Evolutionary conservation across 2,888 invertebrate species (phyloP).

Genomic region (Notocelia uddmanniana): DNA sequence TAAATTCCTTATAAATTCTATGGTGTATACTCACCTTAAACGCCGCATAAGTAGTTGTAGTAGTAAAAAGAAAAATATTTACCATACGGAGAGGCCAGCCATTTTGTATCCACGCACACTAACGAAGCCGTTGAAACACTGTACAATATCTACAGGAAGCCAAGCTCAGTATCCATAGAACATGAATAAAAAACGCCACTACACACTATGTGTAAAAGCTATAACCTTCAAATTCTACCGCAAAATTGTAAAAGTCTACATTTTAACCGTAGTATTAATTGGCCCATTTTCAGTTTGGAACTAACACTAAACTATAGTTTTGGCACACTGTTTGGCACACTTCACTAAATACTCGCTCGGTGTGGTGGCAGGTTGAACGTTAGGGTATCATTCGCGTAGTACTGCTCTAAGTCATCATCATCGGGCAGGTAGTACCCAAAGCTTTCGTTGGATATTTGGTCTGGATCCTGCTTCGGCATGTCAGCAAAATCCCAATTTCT

Average conservation of each 20-base stretch:
- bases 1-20: no score
- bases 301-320: conserved; percentile 57
- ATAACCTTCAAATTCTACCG: conserved; percentile 68
- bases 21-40: no score
- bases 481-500: conserved; percentile 74
- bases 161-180: conserved; percentile 65
- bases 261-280: conserved; percentile 64
- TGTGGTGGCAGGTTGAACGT: conserved; percentile 80
- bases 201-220: conserved; percentile 76
- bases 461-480: conserved; percentile 65
- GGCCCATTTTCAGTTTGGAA: conserved; percentile 67
- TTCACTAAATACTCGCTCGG: conserved; percentile 78
- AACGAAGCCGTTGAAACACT: conserved; percentile 57
- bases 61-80: conserved; percentile 2
- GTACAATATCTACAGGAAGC: conserved; percentile 77
- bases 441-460: conserved; percentile 77
- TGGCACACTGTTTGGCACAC: conserved; percentile 48
- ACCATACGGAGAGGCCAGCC: conserved; percentile 30
- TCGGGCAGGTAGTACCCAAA: conserved; percentile 80
- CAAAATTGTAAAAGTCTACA: conserved; percentile 70
- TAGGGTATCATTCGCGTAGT: conserved; percentile 79
- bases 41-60: no score
- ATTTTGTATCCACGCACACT: conserved; percentile 45
- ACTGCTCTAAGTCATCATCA: conserved; percentile 73
- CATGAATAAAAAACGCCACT: conserved; percentile 65